Evolutionary conservation across 2,113 vertebrate genomes (phyloP), one percentile per base, ranked within the genome.

Genomic region (Lucifuga dentata): DNA sequence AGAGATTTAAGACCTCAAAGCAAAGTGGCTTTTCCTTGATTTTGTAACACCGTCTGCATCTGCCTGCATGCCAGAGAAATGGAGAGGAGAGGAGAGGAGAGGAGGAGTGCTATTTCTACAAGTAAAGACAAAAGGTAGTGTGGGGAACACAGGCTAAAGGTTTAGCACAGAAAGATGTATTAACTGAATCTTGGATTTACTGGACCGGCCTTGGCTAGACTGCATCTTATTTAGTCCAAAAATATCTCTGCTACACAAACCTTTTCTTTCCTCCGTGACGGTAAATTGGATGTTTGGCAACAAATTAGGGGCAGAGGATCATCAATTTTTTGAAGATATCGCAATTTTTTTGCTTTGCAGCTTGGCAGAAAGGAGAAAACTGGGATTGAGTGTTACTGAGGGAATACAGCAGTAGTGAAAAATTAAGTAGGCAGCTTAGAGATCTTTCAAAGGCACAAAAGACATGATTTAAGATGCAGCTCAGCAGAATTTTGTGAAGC

Each of bases 281-380:
- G 57, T 57, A 68, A 76, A 76, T 46, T 63, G 32, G n/a, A 63
- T 62, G 51, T 3, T 57, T 63, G 64, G 56, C 20, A 62, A 72
- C 49, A 68, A 66, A 77, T 73, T 26, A 83, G 50, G 53, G 51
- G 20, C 32, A 48, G 11, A 23, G 2, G 58, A 38, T 62, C 69
- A 55, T 58, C 36, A 32, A 57, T 68, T 59, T 53, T 29, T 43
- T 49, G 55, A 13, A 66, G 21, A 57, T 21, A 32, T 11, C 19
- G 12, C n/a, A 13, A 8, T 39, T 46, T 48, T 48, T 23, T 75
- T n/a, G 26, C 16, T 40, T 23, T 48, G 41, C 5, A 50, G 65
- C 41, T 48, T 49, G 24, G 33, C 20, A 49, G 51, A 2, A 50
- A 71, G 55, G 62, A 44, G 1, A 12, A 56, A 63, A 7, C 17